A percentile compares a stretch with the other conserved stretches of the same genome.
These are phyloP conservation scores for Apis laboriosa DNA, from an alignment of 1,140 invertebrate species.

Conservation along the genomic window DNA sequence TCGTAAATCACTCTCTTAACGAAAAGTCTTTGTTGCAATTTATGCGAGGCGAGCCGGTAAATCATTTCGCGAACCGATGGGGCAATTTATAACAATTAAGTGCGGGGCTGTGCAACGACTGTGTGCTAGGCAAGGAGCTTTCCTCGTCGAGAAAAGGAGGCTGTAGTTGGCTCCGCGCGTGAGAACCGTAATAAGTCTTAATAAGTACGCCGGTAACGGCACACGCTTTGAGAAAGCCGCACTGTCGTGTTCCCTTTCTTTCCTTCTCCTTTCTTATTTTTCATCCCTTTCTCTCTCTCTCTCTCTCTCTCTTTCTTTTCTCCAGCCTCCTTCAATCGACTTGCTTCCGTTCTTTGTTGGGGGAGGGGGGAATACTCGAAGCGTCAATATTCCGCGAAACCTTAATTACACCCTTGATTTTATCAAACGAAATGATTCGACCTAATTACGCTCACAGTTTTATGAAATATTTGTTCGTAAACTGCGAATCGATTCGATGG, in stretches of 20 bases:
- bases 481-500: no score
- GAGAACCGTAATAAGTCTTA: slow-evolving; percentile 63
- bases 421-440: not conserved
- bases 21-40: slow-evolving; percentile 79
- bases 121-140: slow-evolving; percentile 39
- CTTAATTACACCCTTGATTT: slow-evolving; percentile 1
- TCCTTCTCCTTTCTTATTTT: not conserved
- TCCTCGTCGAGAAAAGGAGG: slow-evolving; percentile 46
- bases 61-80: slow-evolving; percentile 77
- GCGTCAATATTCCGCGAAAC: slow-evolving; percentile 32
- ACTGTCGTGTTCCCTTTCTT: slow-evolving; percentile 1
- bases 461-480: no score
- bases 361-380: not conserved
- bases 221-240: slow-evolving; percentile 35
- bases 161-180: slow-evolving; percentile 45
- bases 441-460: no score
- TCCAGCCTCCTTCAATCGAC: not conserved
- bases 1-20: slow-evolving; percentile 79
- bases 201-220: slow-evolving; percentile 50
- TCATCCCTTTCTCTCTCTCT: not conserved
- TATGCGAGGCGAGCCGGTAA: slow-evolving; percentile 76
- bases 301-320: not conserved
- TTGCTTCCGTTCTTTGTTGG: not conserved
- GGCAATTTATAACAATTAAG: slow-evolving; percentile 81
- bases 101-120: slow-evolving; percentile 19